phyloP scores from a whole-genome alignment of 2,888 invertebrate genomes.

The Sarcophaga subvicina region DNA sequence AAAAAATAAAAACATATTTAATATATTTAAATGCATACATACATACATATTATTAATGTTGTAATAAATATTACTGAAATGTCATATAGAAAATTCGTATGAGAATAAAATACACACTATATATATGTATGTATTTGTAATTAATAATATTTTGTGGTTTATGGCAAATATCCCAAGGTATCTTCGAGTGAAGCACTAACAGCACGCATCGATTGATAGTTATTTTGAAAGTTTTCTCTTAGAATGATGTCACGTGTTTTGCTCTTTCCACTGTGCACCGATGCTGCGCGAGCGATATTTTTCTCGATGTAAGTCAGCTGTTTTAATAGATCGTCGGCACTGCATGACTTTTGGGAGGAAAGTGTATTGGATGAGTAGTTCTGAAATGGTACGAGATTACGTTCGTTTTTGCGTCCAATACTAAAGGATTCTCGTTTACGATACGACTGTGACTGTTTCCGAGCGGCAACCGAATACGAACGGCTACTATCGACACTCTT shows the following conservation, averaged over 20 bases:
- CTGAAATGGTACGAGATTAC: conserved; percentile 65
- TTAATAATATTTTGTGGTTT: conserved; percentile 63
- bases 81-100: too few relatives aligned
- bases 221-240: conserved; percentile 72
- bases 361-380: conserved; percentile 69
- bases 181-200: conserved; percentile 82
- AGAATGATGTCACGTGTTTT: conserved; percentile 68
- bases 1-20: not conserved
- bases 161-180: conserved; percentile 82
- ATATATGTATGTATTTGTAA: not conserved
- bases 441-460: conserved; percentile 71
- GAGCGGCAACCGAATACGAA: conserved; percentile 73
- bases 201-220: conserved; percentile 81
- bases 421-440: conserved; percentile 76
- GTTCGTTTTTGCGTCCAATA: conserved; percentile 74
- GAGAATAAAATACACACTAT: too few relatives aligned
- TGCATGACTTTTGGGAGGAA: conserved; percentile 77
- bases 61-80: too few relatives aligned
- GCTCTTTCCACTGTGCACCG: conserved; percentile 72
- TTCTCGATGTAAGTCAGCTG: conserved; percentile 79
- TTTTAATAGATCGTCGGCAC: conserved; percentile 78
- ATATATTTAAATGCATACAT: conserved; percentile 61
- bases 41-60: not conserved
- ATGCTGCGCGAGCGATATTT: conserved; percentile 71
- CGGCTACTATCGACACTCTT: conserved; percentile 72